Conservation (phyloP, 2,888 invertebrate genomes). For the Drosophila acutilabella region DNA sequence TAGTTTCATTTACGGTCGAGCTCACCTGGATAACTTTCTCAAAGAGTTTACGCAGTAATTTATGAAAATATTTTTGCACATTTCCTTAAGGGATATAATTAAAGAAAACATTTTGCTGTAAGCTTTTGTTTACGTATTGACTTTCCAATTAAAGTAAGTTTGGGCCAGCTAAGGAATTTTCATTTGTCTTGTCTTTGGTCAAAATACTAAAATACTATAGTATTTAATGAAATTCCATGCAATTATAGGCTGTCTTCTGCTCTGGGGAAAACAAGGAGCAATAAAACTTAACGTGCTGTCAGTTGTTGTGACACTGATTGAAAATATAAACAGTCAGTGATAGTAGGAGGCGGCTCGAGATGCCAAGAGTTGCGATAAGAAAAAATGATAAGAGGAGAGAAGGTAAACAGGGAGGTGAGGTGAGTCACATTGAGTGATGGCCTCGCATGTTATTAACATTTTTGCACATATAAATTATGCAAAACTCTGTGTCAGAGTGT, state of each 20-base stretch:
- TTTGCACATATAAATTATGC: constrained; percentile 73
- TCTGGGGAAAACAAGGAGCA: constrained; percentile 31
- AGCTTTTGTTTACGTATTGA: constrained; percentile 3
- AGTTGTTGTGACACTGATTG: constrained; percentile 72
- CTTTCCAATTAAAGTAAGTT: constrained; percentile 11
- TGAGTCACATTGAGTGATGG: constrained; percentile 5
- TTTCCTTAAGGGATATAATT: constrained; percentile 56
- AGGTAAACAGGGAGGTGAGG: neutral
- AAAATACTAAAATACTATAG: constrained; percentile 1
- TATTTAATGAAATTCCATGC: constrained; percentile 43
- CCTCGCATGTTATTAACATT: constrained; percentile 64
- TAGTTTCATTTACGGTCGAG: constrained; percentile 34
- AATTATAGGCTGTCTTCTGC: constrained; percentile 29
- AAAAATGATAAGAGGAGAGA: neutral
- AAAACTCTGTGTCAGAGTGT: constrained; percentile 38
- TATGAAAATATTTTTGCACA: constrained; percentile 47
- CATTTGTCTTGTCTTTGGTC: constrained; percentile 18
- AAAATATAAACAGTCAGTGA: constrained; percentile 65
- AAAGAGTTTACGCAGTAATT: constrained; percentile 34
- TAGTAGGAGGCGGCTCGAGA: constrained; percentile 15
- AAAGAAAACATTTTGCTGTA: constrained; percentile 56
- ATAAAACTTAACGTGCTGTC: constrained; percentile 65
- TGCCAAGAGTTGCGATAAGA: neutral
- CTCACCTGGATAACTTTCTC: constrained; percentile 35
- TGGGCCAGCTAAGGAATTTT: constrained; percentile 10